Conservation (phyloP, 2,888 invertebrate genomes). For the Ptychoptera albimana region DNA sequence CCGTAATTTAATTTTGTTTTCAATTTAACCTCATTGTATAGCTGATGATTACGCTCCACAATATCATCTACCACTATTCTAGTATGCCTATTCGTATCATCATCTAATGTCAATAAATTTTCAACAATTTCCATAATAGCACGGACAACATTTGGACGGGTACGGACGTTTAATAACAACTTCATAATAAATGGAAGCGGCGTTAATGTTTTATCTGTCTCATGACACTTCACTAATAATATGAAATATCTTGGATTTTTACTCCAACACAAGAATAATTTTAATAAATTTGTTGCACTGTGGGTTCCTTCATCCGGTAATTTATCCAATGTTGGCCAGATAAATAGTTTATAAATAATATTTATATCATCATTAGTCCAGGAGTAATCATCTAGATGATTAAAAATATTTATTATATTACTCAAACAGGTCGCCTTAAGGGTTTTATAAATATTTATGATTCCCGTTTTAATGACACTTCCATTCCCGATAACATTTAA, state of each 20-base stretch:
- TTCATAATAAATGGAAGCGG: constrained; percentile 52
- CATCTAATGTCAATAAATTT: constrained; percentile 48
- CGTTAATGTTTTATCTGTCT: constrained; percentile 32
- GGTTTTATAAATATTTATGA: constrained; percentile 45
- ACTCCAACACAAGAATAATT: constrained; percentile 66
- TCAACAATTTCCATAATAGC: constrained; percentile 59
- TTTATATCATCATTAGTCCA: constrained; percentile 57
- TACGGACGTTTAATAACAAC: constrained; percentile 52
- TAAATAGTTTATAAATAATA: constrained; percentile 56
- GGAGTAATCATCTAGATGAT: constrained; percentile 57
- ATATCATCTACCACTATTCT: background rate
- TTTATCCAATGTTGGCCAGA: constrained; percentile 67
- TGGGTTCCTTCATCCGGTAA: constrained; percentile 67
- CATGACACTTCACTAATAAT: constrained; percentile 44
- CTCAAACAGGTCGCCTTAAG: constrained; percentile 45
- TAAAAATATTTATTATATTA: constrained; percentile 56
- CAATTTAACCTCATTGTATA: constrained; percentile 23
- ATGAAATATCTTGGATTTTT: constrained; percentile 61
- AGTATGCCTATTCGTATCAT: constrained; percentile 30
- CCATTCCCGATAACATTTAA: constrained; percentile 40
- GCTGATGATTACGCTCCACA: too few species aligned
- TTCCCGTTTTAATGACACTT: constrained; percentile 33
- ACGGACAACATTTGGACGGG: constrained; percentile 44
- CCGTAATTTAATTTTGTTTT: constrained; percentile 17
- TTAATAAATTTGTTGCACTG: constrained; percentile 65